Evolutionary conservation across 2,113 vertebrate genomes (phyloP), one percentile per base, ranked within the genome.

Genomic region (Misgurnus mizolepis): DNA sequence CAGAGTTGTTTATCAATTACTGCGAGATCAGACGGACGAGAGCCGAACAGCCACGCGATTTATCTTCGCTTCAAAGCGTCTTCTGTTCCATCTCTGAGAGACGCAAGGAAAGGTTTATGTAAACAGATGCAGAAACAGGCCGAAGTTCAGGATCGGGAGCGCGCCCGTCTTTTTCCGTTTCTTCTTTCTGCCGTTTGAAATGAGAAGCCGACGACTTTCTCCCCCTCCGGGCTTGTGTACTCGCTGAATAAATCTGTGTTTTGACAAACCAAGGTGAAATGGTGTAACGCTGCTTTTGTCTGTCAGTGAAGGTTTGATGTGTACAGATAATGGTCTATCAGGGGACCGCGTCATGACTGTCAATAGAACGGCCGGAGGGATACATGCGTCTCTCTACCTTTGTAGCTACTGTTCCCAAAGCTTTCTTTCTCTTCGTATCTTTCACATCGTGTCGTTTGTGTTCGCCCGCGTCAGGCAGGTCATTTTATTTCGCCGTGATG

Each of bases 261-360:
- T 95, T 95, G 94, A 97, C 94, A 95, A 96, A 96, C 94, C 95
- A 93, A 97, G 94, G 95, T 95, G 91, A 93, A 94, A 93, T 92
- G 93, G 89, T 78, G 93, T 95, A 98, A 96, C 94, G 92, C 95
- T 90, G 87, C 83, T 67, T 82, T 86, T 72, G 69, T 56, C 34
- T 72, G 75, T 85, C 80, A 82, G 76, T 12, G 15, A 6, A 68
- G 56, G 72, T 97, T 97, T 98, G 96, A 99, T 96, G 95, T 96
- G 88, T 91, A 94, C 93, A 95, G 96, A 98, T 99, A 99, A 99
- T 98, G 94, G 97, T 94, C 95, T 92, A 94, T 96, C 97, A 86
- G 95, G 98, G 97, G 98, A 99, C 96, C 88, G 91, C 98, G 97
- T 98, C 97, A 98, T 97, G 92, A 92, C 90, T 95, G 96, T 98